Conservation (phyloP, 1,140 invertebrate genomes). For the Arctopsyche grandis region DNA sequence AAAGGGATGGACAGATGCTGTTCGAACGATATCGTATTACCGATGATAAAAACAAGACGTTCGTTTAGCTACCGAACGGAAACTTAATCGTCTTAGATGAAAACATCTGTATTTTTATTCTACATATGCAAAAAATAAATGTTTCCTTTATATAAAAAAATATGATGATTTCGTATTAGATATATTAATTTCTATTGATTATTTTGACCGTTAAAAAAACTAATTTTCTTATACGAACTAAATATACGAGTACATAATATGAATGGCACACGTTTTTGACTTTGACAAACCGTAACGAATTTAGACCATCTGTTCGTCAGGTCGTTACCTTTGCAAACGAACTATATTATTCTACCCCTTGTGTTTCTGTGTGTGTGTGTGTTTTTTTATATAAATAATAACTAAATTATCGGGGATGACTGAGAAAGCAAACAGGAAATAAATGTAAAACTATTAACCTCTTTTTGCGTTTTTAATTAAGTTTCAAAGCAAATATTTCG, state of each 20-base stretch:
- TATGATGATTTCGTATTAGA: not conserved
- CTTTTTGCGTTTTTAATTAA: not conserved
- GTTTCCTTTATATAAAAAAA: not conserved
- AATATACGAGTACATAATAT: not conserved
- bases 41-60: conserved; percentile 14
- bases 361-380: conserved; percentile 14
- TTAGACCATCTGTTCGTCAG: conserved; percentile 44
- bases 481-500: no score
- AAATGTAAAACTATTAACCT: conserved; percentile 34
- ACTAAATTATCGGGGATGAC: conserved; percentile 11
- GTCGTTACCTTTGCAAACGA: conserved; percentile 14
- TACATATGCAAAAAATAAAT: not conserved
- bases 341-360: not conserved
- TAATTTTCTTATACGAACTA: no score
- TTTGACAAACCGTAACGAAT: conserved; percentile 44
- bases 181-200: no score
- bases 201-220: no score
- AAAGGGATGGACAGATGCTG: conserved; percentile 34
- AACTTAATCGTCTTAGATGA: conserved; percentile 34
- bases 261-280: not conserved
- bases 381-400: conserved; percentile 16
- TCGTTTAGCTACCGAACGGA: not conserved
- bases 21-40: conserved; percentile 27
- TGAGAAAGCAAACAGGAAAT: conserved; percentile 35
- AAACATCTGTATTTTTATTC: conserved; percentile 31